phyloP scores from a whole-genome alignment of 53 echinoderm and acorn worm species.

The Crossaster papposus region DNA sequence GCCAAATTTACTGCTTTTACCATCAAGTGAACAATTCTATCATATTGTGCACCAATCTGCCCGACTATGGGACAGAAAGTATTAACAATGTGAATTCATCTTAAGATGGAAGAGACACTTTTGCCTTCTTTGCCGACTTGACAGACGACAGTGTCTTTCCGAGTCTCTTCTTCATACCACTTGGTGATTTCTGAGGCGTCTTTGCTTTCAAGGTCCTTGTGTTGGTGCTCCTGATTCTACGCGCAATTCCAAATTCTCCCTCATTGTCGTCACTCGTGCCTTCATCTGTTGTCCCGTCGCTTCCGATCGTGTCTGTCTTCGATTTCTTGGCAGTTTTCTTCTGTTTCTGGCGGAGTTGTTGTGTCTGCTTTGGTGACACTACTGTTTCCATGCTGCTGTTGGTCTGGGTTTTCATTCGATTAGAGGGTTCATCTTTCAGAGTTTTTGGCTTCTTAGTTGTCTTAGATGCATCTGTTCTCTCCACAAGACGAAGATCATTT shows the following conservation, averaged over 20 bases:
- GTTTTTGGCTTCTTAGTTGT: conserved; percentile 29
- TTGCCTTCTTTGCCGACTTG: conserved; percentile 48
- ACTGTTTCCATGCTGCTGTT: neutral
- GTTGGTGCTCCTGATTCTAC: conserved; percentile 32
- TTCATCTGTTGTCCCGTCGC: conserved; percentile 29
- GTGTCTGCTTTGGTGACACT: conserved; percentile 24
- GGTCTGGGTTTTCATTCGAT: neutral
- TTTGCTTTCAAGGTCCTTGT: neutral
- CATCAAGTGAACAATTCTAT: too few relatives aligned
- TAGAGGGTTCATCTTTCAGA: conserved; percentile 27
- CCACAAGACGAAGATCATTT: conserved; percentile 16
- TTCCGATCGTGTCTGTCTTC: conserved; percentile 30
- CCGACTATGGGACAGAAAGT: too few relatives aligned
- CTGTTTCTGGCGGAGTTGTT: conserved; percentile 2
- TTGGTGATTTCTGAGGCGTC: conserved; percentile 10
- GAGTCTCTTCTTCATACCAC: neutral
- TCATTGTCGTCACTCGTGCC: conserved; percentile 32
- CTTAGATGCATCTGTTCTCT: conserved; percentile 12
- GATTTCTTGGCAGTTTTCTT: neutral
- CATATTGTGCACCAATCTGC: too few relatives aligned
- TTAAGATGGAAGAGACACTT: conserved; percentile 31
- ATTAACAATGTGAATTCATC: neutral
- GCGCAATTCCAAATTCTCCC: neutral
- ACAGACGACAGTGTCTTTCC: conserved; percentile 15
- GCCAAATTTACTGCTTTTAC: too few relatives aligned